Evolutionary conservation across 2,888 invertebrate genomes (phyloP).

Genomic region (Meteorus colon): DNA sequence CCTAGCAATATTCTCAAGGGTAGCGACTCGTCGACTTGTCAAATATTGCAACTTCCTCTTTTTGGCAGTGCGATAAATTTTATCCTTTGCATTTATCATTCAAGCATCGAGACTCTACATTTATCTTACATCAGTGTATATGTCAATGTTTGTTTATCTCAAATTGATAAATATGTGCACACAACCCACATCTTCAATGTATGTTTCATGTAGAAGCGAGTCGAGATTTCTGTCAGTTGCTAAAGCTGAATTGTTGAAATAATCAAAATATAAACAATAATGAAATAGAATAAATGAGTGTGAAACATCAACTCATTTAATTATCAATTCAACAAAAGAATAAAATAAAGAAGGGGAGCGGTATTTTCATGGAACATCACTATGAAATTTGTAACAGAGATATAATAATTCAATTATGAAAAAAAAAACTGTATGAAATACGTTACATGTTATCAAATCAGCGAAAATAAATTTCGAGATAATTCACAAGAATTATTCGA

Average conservation of each 20-base stretch:
- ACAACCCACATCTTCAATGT: neutral
- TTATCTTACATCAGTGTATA: constrained; percentile 3
- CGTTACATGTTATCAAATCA: constrained; percentile 25
- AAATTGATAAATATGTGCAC: neutral
- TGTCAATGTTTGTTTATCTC: neutral
- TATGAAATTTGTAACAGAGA: neutral
- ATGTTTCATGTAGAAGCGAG: neutral
- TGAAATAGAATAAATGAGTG: no score
- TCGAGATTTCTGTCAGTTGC: no score
- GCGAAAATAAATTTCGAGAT: constrained; percentile 23
- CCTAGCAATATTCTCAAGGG: neutral
- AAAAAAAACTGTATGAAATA: neutral
- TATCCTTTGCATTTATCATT: neutral
- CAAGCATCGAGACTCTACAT: neutral
- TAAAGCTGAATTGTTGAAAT: no score
- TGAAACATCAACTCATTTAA: no score
- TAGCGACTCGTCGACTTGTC: neutral
- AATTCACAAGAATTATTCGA: constrained; percentile 21
- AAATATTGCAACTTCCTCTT: neutral
- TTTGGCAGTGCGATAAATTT: neutral
- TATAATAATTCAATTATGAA: neutral
- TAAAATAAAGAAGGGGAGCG: no score
- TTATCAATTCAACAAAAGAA: no score
- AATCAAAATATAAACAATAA: no score
- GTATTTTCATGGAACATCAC: neutral